Evolutionary conservation across 2,797 vertebrate genomes (phyloP).

Genomic region (Strix occidentalis): DNA sequence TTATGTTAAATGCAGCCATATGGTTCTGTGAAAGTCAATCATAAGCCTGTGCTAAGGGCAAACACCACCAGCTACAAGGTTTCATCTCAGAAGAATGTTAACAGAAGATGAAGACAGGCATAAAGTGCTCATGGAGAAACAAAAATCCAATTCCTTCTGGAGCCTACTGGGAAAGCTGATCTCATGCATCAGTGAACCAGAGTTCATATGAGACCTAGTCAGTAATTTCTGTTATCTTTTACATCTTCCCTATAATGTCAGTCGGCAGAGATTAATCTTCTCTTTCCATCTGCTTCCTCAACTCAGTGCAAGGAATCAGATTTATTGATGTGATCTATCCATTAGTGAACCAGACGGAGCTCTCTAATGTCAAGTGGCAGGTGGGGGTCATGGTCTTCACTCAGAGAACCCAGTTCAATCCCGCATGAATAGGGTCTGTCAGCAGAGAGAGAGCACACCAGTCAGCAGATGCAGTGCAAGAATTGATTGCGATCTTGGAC

Average conservation of each 20-base stretch:
- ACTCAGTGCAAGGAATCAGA: background rate
- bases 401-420: background rate
- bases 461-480: background rate
- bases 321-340: slow-evolving; percentile 54
- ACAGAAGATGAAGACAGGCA: slow-evolving; percentile 50
- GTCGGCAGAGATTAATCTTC: slow-evolving; percentile 37
- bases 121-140: slow-evolving; percentile 35
- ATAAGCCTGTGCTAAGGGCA: slow-evolving; percentile 25
- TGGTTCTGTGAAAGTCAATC: slow-evolving; percentile 37
- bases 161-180: slow-evolving; percentile 51
- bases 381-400: slow-evolving; percentile 19
- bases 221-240: slow-evolving; percentile 64
- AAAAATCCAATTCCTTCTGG: slow-evolving; percentile 42
- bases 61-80: slow-evolving; percentile 44
- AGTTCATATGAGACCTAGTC: slow-evolving; percentile 27
- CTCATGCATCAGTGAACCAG: slow-evolving; percentile 42
- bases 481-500: background rate
- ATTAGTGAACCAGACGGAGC: slow-evolving; percentile 26
- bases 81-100: slow-evolving; percentile 52
- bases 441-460: background rate
- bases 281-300: slow-evolving; percentile 39
- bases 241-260: slow-evolving; percentile 28
- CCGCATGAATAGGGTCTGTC: background rate
- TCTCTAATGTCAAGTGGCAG: slow-evolving; percentile 10
- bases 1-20: slow-evolving; percentile 40